Conservation (phyloP, 1,140 invertebrate genomes). For the Drosophila nikananu region DNA sequence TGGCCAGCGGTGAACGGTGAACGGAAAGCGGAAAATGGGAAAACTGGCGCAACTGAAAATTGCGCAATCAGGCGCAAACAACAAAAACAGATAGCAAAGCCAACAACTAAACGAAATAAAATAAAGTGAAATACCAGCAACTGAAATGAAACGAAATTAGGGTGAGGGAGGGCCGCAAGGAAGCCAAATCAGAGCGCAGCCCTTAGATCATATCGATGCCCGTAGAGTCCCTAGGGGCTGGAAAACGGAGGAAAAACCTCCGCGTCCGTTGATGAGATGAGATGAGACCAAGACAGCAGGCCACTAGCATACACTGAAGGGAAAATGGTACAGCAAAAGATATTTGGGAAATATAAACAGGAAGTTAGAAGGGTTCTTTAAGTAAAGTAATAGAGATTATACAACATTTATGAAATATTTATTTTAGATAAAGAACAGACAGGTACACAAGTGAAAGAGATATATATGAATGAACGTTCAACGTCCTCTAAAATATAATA, state of each 20-base stretch:
- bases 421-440: too few relatives aligned
- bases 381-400: neutral
- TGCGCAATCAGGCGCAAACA: constrained; percentile 79
- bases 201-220: constrained; percentile 74
- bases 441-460: too few relatives aligned
- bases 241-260: constrained; percentile 14
- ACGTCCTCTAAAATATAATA: too few relatives aligned
- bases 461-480: too few relatives aligned
- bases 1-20: constrained; percentile 28
- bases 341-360: neutral
- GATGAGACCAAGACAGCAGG: constrained; percentile 36
- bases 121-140: constrained; percentile 42
- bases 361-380: neutral
- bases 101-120: constrained; percentile 22
- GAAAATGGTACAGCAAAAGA: neutral
- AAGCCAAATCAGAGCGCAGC: constrained; percentile 42
- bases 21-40: constrained; percentile 4
- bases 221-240: constrained; percentile 38
- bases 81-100: constrained; percentile 62
- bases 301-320: constrained; percentile 2
- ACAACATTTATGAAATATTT: too few relatives aligned
- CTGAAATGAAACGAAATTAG: constrained; percentile 7
- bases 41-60: constrained; percentile 41
- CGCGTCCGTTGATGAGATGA: constrained; percentile 4
- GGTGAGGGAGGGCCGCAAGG: neutral